Evolutionary conservation across 2,888 invertebrate genomes (phyloP), one percentile per base, ranked within the genome.

Genomic region (Calephelis perditalis): DNA sequence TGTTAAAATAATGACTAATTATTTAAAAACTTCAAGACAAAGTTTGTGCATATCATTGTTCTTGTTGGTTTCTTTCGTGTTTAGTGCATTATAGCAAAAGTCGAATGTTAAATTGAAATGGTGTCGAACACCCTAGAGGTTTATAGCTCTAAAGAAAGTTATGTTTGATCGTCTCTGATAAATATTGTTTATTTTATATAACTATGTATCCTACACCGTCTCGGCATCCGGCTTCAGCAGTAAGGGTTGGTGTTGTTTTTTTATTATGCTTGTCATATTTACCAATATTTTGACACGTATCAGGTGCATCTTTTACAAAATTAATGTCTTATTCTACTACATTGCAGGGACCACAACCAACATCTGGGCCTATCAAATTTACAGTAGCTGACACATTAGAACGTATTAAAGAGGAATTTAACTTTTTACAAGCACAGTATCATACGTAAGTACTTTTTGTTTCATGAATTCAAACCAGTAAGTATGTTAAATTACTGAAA

Each of bases 321-420:
- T 69, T 67, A 72, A 65, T 74, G 68, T 56, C 91, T n/a, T 52
- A 47, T 36, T 37, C 15, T 47, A 11, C 11, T 49, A n/a, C 47
- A 46, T 60, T 65, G 65, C 91, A 96, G 95, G 95, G 95, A 71
- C 95, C 95, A 69, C 95, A 95, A 69, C 97, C 97, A 78, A 94
- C 96, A 66, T 94, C 96, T 66, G 97, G 97, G 82, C 96, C 96
- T 68, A 96, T 97, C 79, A 98, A 98, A 90, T 97, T 97, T 88
- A 97, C 97, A 64, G 95, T 98, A 74, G 94, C 94, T 54, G 98
- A 98, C 85, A 96, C 96, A 64, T 96, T 97, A 89, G 98, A 98
- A 88, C 93, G 98, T 80, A 98, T 98, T 75, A 98, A 98, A 86
- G 98, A 98, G 83, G 98, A 98, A 89, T 98, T 98, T 85, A 97